phyloP scores from a whole-genome alignment of 2,113 vertebrate species.

The Hystrix cristata region DNA sequence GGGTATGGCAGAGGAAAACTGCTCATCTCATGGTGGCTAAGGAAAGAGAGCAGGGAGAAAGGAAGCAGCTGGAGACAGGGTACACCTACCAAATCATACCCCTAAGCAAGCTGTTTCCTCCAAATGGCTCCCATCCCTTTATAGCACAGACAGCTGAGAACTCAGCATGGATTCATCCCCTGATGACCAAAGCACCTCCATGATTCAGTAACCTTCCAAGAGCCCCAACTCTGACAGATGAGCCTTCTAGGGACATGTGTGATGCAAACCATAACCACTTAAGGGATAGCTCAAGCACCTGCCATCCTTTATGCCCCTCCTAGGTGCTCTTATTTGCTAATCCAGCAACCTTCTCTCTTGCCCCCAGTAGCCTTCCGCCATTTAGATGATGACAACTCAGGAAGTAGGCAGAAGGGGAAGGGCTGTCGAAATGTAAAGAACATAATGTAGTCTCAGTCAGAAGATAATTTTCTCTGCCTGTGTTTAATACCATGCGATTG shows the following conservation, averaged over 20 bases:
- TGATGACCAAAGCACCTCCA: background rate
- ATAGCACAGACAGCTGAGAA: background rate
- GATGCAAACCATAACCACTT: background rate
- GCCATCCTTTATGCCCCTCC: background rate
- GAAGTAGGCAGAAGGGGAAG: background rate
- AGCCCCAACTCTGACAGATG: background rate
- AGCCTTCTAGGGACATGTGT: background rate
- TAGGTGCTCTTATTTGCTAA: background rate
- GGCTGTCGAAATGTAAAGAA: background rate
- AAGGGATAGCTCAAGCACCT: background rate
- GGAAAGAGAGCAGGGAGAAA: background rate
- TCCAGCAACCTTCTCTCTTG: fast-evolving
- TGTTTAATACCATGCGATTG: background rate
- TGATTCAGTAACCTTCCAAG: background rate
- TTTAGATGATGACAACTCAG: background rate
- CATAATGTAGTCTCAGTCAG: background rate
- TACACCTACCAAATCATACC: too few species aligned
- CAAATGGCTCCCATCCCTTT: background rate
- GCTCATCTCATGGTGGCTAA: too few species aligned
- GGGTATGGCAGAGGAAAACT: background rate
- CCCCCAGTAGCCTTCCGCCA: fast-evolving
- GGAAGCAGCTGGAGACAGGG: background rate
- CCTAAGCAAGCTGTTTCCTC: background rate
- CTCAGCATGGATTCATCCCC: background rate
- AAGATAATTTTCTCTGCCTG: background rate